Evolutionary conservation across 2,113 vertebrate genomes (phyloP), one percentile per base, ranked within the genome.

Genomic region (Todiramphus chloris): DNA sequence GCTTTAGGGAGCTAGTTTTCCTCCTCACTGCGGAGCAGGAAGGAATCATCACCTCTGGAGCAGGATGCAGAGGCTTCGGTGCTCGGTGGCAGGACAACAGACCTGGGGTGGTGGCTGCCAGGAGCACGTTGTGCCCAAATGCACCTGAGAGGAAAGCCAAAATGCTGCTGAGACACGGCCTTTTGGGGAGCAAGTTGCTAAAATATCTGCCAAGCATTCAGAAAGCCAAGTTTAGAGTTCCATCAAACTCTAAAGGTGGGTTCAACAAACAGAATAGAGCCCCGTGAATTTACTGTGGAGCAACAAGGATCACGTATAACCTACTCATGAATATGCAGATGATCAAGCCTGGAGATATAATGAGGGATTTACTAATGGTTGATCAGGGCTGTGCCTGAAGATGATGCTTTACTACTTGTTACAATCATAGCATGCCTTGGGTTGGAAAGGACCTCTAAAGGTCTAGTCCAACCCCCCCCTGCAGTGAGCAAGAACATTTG

Each of bases 91-190:
- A 48, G 59, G 39, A 24, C 16, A 33, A 55, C 12, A 27, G 31
- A 72, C 25, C 30, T 2, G 1, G 20, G 58, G 41, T 33, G 2
- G 5, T 0, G 27, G 51, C 72, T 70, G 35, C 77, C 59, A 18
- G 68, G n/a, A 69, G 55, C 46, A 3, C 0, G 5, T 10, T 7
- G 48, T 25, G 30, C 35, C 3, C 0, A 18, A 64, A 16, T 20
- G 13, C 16, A 3, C 0, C 11, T 2, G 3, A 27, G 4, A 31
- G 55, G 8, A 55, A 51, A 35, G 21, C 39, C 4, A 28, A 13
- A 33, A 23, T 27, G 20, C 30, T 27, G 16, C 60, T 31, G 13
- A 7, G 24, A 18, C 11, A 9, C 0, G 1, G 28, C 3, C 1
- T 9, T 25, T 19, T 3, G 27, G 30, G 53, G 39, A 31, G 19